Evolutionary conservation across 2,888 invertebrate species (phyloP).

Genomic region (Schizaphis graminum): DNA sequence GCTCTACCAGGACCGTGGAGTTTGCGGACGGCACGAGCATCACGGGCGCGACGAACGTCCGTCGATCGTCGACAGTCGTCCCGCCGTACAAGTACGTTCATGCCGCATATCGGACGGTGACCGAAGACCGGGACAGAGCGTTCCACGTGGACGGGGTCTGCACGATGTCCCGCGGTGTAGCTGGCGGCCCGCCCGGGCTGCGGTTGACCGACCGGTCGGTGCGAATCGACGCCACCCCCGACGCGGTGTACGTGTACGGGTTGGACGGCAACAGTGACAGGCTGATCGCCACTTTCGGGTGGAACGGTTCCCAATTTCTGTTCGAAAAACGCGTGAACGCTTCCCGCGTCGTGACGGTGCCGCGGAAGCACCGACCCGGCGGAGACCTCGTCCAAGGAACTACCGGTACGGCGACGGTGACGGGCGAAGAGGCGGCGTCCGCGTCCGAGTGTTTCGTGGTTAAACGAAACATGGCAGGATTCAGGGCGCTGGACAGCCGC

Average conservation of each 20-base stretch:
- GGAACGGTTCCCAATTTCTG: not conserved
- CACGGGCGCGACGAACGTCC: not conserved
- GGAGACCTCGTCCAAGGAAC: too few relatives aligned
- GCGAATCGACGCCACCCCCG: not conserved
- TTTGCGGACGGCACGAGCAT: constrained; percentile 24
- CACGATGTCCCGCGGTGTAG: not conserved
- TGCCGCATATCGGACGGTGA: not conserved
- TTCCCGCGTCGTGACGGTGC: not conserved
- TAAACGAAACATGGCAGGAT: constrained; percentile 27
- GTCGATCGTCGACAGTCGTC: not conserved
- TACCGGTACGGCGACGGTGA: not conserved
- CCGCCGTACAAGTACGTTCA: not conserved
- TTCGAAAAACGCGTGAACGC: constrained; percentile 3
- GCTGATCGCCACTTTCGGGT: not conserved
- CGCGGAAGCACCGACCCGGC: too few relatives aligned
- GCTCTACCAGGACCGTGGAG: not conserved
- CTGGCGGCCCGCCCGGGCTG: not conserved
- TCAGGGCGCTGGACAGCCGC: not conserved
- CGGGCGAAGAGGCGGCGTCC: not conserved
- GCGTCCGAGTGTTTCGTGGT: constrained; percentile 3
- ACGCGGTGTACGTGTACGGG: not conserved
- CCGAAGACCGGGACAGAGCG: not conserved
- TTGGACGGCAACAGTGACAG: not conserved
- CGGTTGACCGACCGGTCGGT: not conserved
- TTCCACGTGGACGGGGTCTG: not conserved